These are phyloP conservation scores for Gymnorhina tibicen DNA, from an alignment of 2,113 vertebrate genomes.

Conservation along the genomic window DNA sequence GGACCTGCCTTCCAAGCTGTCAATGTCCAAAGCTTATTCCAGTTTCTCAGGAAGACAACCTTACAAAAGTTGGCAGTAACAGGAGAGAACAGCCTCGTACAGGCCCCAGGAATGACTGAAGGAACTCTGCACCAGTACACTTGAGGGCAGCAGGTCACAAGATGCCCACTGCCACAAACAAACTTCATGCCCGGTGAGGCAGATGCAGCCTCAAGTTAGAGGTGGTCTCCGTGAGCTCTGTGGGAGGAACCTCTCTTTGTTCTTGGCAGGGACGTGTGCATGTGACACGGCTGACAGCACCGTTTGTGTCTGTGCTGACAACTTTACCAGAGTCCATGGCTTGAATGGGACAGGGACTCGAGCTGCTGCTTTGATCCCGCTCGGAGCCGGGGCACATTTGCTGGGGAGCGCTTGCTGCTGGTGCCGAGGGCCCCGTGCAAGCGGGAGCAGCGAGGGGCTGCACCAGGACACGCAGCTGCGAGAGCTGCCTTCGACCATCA, in stretches of 20 bases:
- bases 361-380: background rate
- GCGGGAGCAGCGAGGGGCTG: fast-evolving
- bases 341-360: fast-evolving
- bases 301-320: background rate
- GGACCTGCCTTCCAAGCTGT: background rate
- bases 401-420: background rate
- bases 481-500: background rate
- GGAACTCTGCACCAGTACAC: background rate
- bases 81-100: background rate
- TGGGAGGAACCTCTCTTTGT: background rate
- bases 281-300: background rate
- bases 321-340: background rate
- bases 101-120: fast-evolving
- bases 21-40: background rate
- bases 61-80: background rate
- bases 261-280: fast-evolving
- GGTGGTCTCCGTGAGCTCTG: background rate
- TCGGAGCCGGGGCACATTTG: fast-evolving
- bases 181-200: background rate
- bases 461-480: background rate
- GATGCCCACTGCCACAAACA: background rate
- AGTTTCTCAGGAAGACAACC: background rate
- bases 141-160: background rate
- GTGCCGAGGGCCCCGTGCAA: fast-evolving
- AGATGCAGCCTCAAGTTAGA: background rate